Evolutionary conservation across 2,888 invertebrate species (phyloP).

Genomic region (Melanostoma scalare): DNA sequence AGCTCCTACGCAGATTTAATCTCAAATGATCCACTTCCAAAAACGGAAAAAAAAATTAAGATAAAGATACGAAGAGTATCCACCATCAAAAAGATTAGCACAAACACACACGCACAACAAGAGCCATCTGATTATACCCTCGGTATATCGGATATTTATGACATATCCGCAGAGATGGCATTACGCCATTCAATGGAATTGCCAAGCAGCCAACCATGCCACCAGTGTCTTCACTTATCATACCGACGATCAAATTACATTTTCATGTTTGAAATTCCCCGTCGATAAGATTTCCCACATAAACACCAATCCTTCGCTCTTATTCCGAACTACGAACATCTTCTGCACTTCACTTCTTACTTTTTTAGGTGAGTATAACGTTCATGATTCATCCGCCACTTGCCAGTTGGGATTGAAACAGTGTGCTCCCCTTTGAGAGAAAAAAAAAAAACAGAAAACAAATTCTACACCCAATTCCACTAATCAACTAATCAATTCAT

Average conservation of each 20-base stretch:
- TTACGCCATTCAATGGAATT: slow-evolving; percentile 41
- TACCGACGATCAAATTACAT: slow-evolving; percentile 63
- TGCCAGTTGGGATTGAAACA: neutral
- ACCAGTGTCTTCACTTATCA: slow-evolving; percentile 41
- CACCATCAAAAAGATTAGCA: slow-evolving; percentile 47
- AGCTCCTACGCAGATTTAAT: slow-evolving; percentile 59
- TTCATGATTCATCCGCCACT: slow-evolving; percentile 9
- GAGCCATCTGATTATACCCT: slow-evolving; percentile 29
- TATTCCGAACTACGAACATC: slow-evolving; percentile 19
- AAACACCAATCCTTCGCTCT: slow-evolving; percentile 27
- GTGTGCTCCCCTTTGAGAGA: neutral
- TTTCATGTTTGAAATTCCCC: slow-evolving; percentile 61
- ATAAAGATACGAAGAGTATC: neutral
- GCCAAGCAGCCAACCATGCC: slow-evolving; percentile 16
- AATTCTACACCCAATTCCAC: slow-evolving; percentile 32
- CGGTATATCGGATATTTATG: slow-evolving; percentile 56
- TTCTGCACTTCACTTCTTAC: slow-evolving; percentile 15
- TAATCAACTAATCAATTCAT: slow-evolving; percentile 66
- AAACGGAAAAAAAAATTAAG: slow-evolving; percentile 6
- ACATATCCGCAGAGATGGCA: slow-evolving; percentile 40
- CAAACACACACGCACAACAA: neutral
- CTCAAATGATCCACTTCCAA: slow-evolving; percentile 30
- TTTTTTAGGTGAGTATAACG: neutral
- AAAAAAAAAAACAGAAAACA: too few relatives aligned
- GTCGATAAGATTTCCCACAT: slow-evolving; percentile 58